Evolutionary conservation across 2,113 vertebrate genomes (phyloP), one percentile per base, ranked within the genome.

Genomic region (Amazona vittata): DNA sequence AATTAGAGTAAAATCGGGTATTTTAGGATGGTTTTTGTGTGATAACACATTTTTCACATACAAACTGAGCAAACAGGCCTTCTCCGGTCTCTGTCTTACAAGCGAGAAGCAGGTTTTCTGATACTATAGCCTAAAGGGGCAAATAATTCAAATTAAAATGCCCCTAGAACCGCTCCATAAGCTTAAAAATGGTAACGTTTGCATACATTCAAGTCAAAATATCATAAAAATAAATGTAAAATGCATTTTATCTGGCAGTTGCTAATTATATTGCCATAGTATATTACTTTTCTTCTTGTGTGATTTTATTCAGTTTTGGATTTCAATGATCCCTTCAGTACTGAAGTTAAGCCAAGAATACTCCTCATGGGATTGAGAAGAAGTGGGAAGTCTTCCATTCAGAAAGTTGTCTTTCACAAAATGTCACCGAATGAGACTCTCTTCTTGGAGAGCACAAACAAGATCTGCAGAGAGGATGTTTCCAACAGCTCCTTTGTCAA

Each of bases 401-500:
- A 99, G 98, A 99, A 99, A 97, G 98, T 99, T 80, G 99, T 99
- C 78, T 99, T 99, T 97, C 99, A 99, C 97, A 99, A 99, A 96
- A 99, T 99, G 99, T 99, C 99, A 0, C 99, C 99, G 41, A 99
- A 98, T 22, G 99, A 99, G 95, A 99, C 99, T 1, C 98, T 99
- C 8, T 99, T 99, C 96, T 93, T 99, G 97, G 99, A 99, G 95
- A 99, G 99, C 93, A 99, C 99, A 29, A 99, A 99, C 97, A 99
- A 99, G 97, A 99, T 99, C 97, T 99, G 98, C 96, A 97, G 98
- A 73, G 99, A 99, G 55, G 99, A 99, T 24, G 99, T 99, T 60
- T 99, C 99, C 98, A 99, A 98, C 97, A 99, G 99, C 96, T 99
- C 99, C 91, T 99, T 99, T 65, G 99, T 99, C 91, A 99, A 99